phyloP scores from a whole-genome alignment of 2,113 vertebrate genomes.

The Cyprinus carpio region DNA sequence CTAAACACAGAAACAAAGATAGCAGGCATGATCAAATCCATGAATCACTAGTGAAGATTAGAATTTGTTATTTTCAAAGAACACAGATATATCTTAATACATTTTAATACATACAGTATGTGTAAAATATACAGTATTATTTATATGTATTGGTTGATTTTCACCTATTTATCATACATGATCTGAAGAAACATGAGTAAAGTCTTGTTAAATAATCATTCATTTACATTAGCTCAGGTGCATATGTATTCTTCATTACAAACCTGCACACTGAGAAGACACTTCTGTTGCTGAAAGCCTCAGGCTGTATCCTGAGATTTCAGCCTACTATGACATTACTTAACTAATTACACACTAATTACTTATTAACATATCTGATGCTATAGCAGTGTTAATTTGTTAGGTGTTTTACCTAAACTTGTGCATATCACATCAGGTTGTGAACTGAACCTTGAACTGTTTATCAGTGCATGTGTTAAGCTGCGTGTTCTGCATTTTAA shows the following conservation, averaged over 20 bases:
- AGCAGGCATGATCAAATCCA: not conserved
- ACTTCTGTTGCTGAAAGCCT: not conserved
- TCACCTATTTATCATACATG: not conserved
- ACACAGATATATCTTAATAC: not conserved
- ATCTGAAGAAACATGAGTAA: not conserved
- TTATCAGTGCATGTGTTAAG: not conserved
- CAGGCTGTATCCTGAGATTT: not conserved
- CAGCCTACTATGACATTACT: not conserved
- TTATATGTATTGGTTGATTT: not conserved
- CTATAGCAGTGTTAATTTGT: not conserved
- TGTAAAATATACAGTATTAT: not conserved
- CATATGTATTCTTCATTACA: not conserved
- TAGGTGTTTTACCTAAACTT: not conserved
- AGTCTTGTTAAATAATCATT: not conserved
- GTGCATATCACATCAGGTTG: conserved; percentile 18
- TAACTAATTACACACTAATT: conserved; percentile 3
- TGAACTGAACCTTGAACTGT: conserved; percentile 3
- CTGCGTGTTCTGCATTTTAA: conserved; percentile 9
- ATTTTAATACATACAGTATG: not conserved
- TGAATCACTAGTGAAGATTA: not conserved
- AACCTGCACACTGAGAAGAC: not conserved
- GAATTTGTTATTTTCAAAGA: not conserved
- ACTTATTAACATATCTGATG: not conserved
- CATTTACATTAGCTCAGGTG: not conserved
- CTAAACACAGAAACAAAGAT: not conserved